phyloP scores from a whole-genome alignment of 2,888 invertebrate species.

The Rhopalosiphum nymphaeae region DNA sequence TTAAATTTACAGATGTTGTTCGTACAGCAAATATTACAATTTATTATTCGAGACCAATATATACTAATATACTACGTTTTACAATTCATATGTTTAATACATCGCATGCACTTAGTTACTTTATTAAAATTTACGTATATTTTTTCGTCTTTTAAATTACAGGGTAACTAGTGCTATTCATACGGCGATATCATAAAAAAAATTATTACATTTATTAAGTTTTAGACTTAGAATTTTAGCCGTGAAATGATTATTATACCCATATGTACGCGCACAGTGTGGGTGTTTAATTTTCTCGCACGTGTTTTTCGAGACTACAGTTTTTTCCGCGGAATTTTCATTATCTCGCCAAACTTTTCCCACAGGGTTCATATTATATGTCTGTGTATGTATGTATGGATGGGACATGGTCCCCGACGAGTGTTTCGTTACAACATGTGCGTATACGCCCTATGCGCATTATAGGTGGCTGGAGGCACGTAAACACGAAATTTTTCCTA shows the following conservation, averaged over 20 bases:
- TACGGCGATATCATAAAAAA: not conserved
- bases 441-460: not conserved
- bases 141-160: not conserved
- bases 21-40: not conserved
- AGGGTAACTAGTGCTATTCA: not conserved
- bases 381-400: no score
- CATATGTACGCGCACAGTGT: not conserved
- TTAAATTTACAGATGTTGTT: not conserved
- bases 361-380: not conserved
- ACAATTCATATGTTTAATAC: no score
- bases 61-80: no score
- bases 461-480: not conserved
- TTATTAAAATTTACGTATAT: not conserved
- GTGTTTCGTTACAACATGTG: not conserved
- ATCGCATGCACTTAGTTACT: no score
- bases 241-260: conserved; percentile 6
- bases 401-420: not conserved
- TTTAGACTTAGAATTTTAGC: not conserved
- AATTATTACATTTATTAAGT: not conserved
- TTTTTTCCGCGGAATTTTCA: conserved; percentile 39
- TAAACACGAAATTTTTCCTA: not conserved
- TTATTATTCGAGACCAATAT: no score
- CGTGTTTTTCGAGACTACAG: not conserved
- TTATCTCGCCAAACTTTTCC: conserved; percentile 8
- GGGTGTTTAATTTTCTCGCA: conserved; percentile 45